These are phyloP conservation scores for Acrossocheilus fasciatus DNA, from an alignment of 2,797 vertebrate genomes.

Conservation along the genomic window DNA sequence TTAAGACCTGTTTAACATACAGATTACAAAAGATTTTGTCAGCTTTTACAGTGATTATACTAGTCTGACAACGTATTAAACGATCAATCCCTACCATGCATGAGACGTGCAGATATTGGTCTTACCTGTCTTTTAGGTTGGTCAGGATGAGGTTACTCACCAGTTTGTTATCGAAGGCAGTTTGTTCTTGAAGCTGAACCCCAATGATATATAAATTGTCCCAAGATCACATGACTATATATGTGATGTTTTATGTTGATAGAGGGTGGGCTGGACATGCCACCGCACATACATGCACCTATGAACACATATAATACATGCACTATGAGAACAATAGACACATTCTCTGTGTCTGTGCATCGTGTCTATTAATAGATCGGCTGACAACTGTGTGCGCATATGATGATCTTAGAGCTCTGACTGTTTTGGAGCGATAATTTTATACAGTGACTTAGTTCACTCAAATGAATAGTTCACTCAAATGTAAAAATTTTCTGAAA, in stretches of 20 bases:
- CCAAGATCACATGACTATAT: constrained; percentile 75
- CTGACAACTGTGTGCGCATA: constrained; percentile 60
- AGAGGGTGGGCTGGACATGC: constrained; percentile 70
- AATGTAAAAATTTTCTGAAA: neutral
- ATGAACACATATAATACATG: constrained; percentile 69
- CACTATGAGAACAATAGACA: constrained; percentile 63
- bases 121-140: constrained; percentile 45
- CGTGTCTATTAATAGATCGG: constrained; percentile 75
- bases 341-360: constrained; percentile 68
- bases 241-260: constrained; percentile 65
- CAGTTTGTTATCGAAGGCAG: constrained; percentile 14
- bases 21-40: constrained; percentile 1
- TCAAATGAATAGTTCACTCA: neutral
- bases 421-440: constrained; percentile 45
- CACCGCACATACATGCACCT: neutral
- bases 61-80: neutral
- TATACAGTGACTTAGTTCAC: constrained; percentile 29
- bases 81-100: neutral
- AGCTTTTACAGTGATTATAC: neutral
- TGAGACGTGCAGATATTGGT: neutral
- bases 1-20: constrained; percentile 64
- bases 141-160: neutral
- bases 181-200: constrained; percentile 57
- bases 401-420: constrained; percentile 46
- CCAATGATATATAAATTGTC: constrained; percentile 79